Percentiles rank a stretch among this genome's conserved stretches.
Evolutionary conservation across 2,888 invertebrate species (phyloP).

Genomic region (Bhutanitis thaidina): DNA sequence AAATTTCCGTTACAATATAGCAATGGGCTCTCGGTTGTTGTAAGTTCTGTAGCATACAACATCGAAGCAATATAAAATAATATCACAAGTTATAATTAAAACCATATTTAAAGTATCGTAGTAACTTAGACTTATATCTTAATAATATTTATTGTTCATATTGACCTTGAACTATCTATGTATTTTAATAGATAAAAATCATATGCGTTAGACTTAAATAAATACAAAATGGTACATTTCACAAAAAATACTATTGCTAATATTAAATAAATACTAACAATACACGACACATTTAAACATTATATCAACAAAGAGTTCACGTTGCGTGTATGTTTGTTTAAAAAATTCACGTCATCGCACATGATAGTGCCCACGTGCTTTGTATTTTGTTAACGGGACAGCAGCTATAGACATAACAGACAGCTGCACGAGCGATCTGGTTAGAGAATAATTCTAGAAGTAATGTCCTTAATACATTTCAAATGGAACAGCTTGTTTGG

Average conservation of each 20-base stretch:
- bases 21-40: neutral
- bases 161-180: too few species aligned
- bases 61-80: slow-evolving; percentile 45
- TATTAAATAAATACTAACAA: neutral
- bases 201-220: neutral
- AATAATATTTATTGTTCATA: too few species aligned
- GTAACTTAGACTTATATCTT: too few species aligned
- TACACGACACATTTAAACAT: neutral
- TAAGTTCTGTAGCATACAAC: slow-evolving; percentile 1
- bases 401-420: neutral
- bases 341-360: slow-evolving; percentile 8
- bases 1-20: too few species aligned
- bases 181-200: too few species aligned
- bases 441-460: neutral
- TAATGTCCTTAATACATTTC: neutral
- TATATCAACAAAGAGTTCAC: neutral
- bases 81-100: slow-evolving; percentile 50
- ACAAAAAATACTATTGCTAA: slow-evolving; percentile 3
- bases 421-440: slow-evolving; percentile 9
- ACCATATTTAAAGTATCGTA: too few species aligned
- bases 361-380: slow-evolving; percentile 10
- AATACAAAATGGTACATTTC: slow-evolving; percentile 20
- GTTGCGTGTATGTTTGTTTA: slow-evolving; percentile 2
- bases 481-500: neutral
- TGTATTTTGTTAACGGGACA: slow-evolving; percentile 17